phyloP scores from a whole-genome alignment of 2,113 vertebrate genomes.

The Nothoprocta perdicaria region DNA sequence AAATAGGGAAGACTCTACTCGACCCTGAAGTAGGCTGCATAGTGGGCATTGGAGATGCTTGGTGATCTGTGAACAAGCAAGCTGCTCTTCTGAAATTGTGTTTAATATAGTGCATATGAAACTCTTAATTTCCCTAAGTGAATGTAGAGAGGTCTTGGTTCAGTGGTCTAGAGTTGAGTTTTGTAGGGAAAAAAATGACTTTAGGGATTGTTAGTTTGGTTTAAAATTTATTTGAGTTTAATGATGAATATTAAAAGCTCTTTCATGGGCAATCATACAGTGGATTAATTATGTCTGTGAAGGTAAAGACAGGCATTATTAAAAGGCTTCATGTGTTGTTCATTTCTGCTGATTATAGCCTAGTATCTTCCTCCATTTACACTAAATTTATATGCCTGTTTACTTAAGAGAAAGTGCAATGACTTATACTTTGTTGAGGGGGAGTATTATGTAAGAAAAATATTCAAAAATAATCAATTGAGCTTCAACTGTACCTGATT shows the following conservation, averaged over 20 bases:
- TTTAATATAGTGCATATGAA: too few relatives aligned
- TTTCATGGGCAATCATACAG: background rate
- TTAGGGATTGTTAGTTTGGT: background rate
- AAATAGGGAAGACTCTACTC: fast-evolving
- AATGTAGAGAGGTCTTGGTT: fast-evolving
- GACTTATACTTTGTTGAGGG: too few relatives aligned
- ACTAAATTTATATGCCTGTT: background rate
- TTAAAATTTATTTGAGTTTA: background rate
- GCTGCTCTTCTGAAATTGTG: background rate
- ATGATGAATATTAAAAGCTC: background rate
- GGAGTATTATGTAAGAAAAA: too few relatives aligned
- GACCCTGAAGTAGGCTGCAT: fast-evolving
- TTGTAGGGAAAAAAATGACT: too few relatives aligned
- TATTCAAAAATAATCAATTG: too few relatives aligned
- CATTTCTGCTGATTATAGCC: background rate
- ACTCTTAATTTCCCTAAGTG: fast-evolving
- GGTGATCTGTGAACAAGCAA: too few relatives aligned
- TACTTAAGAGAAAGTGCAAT: background rate
- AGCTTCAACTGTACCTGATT: background rate
- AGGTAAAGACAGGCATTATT: background rate
- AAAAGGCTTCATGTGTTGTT: background rate
- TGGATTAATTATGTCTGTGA: background rate
- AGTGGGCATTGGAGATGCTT: fast-evolving
- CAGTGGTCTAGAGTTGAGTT: background rate
- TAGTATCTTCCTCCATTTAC: background rate